These are phyloP conservation scores for Helostoma temminkii DNA, from an alignment of 2,797 vertebrate genomes.

Conservation along the genomic window DNA sequence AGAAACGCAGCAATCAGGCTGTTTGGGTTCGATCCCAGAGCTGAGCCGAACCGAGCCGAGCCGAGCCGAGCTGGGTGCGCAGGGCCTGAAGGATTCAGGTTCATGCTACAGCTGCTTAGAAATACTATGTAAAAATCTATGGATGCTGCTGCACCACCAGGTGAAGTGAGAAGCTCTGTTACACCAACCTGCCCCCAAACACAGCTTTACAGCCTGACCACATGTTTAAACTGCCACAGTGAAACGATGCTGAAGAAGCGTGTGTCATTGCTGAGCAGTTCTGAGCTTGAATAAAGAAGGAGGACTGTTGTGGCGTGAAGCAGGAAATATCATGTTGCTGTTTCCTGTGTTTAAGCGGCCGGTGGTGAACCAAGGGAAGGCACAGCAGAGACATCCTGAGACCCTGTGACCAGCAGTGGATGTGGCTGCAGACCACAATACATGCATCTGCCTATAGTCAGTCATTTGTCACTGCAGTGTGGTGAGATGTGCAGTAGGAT, in stretches of 20 bases:
- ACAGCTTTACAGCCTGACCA: conserved; percentile 69
- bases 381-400: conserved; percentile 42
- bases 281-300: conserved; percentile 31
- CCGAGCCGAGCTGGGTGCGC: conserved; percentile 15
- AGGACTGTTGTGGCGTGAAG: conserved; percentile 33
- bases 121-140: conserved; percentile 50
- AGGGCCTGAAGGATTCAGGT: conserved; percentile 50
- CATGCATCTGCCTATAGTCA: conserved; percentile 36
- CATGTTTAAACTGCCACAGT: conserved; percentile 79
- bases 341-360: conserved; percentile 44
- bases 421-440: conserved; percentile 57
- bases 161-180: conserved; percentile 45
- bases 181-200: conserved; percentile 52
- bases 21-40: conserved; percentile 70
- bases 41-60: no score
- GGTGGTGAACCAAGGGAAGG: conserved; percentile 35
- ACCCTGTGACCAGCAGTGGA: conserved; percentile 41
- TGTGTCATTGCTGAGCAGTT: conserved; percentile 62
- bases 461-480: conserved; percentile 32
- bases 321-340: conserved; percentile 53
- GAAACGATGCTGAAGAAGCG: conserved; percentile 57
- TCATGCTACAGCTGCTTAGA: conserved; percentile 63
- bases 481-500: neutral
- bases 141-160: conserved; percentile 65
- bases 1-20: conserved; percentile 69